Evolutionary conservation across 2,888 invertebrate species (phyloP).

Genomic region (Rhamphomyia laevipes): DNA sequence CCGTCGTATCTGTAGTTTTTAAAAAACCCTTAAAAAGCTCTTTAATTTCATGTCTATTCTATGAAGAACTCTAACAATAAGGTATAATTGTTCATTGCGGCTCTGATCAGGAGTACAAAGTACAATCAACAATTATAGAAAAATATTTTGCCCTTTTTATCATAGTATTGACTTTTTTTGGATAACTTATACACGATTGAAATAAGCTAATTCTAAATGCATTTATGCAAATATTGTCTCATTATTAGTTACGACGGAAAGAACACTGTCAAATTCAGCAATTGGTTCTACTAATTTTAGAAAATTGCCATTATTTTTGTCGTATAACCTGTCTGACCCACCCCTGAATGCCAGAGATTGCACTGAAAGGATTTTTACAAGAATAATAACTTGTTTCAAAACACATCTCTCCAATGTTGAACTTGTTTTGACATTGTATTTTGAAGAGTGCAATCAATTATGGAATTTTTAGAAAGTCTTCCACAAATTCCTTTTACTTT

Average conservation of each 20-base stretch:
- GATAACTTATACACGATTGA: neutral
- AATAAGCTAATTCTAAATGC: neutral
- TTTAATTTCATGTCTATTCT: constrained; percentile 4
- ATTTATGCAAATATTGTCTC: neutral
- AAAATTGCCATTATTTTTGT: constrained; percentile 6
- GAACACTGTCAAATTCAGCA: constrained; percentile 3
- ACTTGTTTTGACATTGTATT: constrained; percentile 1
- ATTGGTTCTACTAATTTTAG: constrained; percentile 4
- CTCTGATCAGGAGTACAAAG: constrained; percentile 8
- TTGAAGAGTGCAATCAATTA: constrained; percentile 4
- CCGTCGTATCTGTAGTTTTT: constrained; percentile 5
- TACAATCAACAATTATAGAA: constrained; percentile 10
- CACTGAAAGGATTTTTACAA: constrained; percentile 1
- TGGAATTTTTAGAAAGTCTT: constrained; percentile 4
- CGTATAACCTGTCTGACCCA: constrained; percentile 2
- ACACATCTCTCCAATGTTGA: constrained; percentile 6
- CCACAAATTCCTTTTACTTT: constrained; percentile 7
- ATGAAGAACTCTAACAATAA: constrained; percentile 7
- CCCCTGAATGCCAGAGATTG: constrained; percentile 6
- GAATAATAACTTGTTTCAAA: constrained; percentile 4
- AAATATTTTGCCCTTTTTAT: constrained; percentile 5
- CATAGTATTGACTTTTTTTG: neutral
- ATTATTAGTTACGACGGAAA: neutral
- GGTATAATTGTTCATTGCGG: constrained; percentile 3
- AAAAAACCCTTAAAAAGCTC: constrained; percentile 9